These are phyloP conservation scores for Chionodraco myersi DNA, from an alignment of 2,113 vertebrate species.

Conservation along the genomic window DNA sequence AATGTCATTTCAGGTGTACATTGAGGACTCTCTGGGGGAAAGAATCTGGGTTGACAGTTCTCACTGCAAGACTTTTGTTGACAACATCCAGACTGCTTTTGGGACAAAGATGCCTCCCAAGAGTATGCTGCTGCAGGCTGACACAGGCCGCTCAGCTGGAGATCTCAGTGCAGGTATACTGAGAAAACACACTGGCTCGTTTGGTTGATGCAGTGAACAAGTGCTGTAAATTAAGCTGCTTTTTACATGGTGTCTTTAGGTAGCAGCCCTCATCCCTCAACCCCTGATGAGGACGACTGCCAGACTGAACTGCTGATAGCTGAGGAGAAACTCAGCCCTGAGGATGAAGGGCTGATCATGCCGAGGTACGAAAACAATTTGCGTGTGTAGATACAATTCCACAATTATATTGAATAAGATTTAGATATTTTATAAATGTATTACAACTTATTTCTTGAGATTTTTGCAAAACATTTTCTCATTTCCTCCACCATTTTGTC, in stretches of 20 bases:
- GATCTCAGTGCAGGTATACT: conserved; percentile 92
- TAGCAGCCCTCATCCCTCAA: conserved; percentile 95
- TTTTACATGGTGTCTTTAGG: conserved; percentile 77
- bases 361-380: conserved; percentile 85
- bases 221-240: not conserved
- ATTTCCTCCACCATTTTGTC: not conserved
- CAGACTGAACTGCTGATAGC: conserved; percentile 95
- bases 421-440: not conserved
- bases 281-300: conserved; percentile 96
- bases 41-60: conserved; percentile 98
- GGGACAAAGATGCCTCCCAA: conserved; percentile 96
- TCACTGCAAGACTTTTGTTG: conserved; percentile 96
- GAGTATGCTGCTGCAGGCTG: conserved; percentile 93
- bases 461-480: not conserved
- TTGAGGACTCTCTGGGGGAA: conserved; percentile 96
- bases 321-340: conserved; percentile 97
- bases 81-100: conserved; percentile 98
- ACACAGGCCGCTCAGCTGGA: conserved; percentile 87
- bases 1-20: conserved; percentile 89
- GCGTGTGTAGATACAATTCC: not conserved
- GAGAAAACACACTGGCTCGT: not conserved
- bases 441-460: not conserved
- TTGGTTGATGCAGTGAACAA: not conserved
- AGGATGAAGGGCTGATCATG: conserved; percentile 96
- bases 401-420: not conserved